phyloP scores from a whole-genome alignment of 2,113 vertebrate genomes.

The Corythoichthys intestinalis region DNA sequence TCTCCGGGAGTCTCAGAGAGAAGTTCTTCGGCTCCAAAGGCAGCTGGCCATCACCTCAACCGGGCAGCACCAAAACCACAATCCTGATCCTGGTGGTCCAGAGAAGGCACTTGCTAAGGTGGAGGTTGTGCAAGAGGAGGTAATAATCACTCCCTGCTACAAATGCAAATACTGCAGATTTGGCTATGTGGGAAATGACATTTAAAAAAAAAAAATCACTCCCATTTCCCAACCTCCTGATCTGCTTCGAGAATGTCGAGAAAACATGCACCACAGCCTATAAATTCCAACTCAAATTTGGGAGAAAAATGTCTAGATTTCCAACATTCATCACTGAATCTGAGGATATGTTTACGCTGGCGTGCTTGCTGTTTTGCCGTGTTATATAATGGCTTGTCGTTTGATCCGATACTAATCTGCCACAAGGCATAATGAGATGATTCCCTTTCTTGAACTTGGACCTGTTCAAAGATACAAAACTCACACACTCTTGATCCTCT shows the following conservation, averaged over 20 bases:
- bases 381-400: conserved; percentile 62
- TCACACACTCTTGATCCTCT: conserved; percentile 42
- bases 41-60: conserved; percentile 82
- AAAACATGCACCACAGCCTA: conserved; percentile 2
- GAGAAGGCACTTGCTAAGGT: conserved; percentile 25
- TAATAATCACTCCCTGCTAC: conserved; percentile 16
- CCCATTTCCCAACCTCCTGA: background rate
- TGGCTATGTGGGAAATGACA: background rate
- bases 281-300: background rate
- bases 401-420: conserved; percentile 63
- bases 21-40: conserved; percentile 90
- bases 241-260: background rate
- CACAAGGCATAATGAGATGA: conserved; percentile 66
- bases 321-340: conserved; percentile 31
- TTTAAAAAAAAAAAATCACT: background rate
- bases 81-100: conserved; percentile 3
- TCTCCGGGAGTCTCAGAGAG: conserved; percentile 87
- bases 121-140: conserved; percentile 34
- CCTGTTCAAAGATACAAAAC: conserved; percentile 55
- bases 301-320: conserved; percentile 14
- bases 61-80: conserved; percentile 40
- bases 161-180: background rate
- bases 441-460: conserved; percentile 59
- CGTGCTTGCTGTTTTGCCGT: conserved; percentile 42
- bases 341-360: conserved; percentile 58